Evolutionary conservation across 2,888 invertebrate species (phyloP), one percentile per base, ranked within the genome.

Genomic region (Muschampia plurimacula): DNA sequence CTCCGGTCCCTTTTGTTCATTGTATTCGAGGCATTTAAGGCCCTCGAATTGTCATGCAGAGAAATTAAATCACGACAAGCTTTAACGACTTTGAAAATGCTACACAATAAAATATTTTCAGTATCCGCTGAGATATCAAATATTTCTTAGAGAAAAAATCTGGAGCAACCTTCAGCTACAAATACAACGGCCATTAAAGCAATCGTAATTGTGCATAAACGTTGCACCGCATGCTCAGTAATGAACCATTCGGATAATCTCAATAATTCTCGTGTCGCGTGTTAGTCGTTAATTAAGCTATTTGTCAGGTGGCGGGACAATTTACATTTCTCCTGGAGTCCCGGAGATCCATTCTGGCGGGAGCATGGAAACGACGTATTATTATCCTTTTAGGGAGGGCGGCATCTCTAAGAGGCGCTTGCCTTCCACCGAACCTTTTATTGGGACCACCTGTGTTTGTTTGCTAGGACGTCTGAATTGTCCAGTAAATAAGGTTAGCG

Each of bases 381-480:
- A 93, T 94, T 93, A 91, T 92, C 94, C 94, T 91, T 94, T 93
- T 94, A 94, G 93, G 94, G 93, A 91, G 83, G 87, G 90, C 93
- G 93, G 93, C 92, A 88, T 91, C 90, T 88, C 87, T 88, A 81
- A 86, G 84, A 85, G 87, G 84, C 85, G 84, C 82, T 82, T 85
- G 86, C 87, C 84, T 84, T 86, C 85, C 84, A 84, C 86, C 83
- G 89, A 88, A 90, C 90, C 93, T 91, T 91, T 92, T 92, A 92
- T 92, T 90, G 87, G 89, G 92, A 91, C 92, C 93, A 93, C 93
- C 93, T 91, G 91, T 92, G 93, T 91, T 89, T 87, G 87, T 88
- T 86, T 85, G 83, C 83, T 82, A 81, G 85, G 93, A 94, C 93
- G 89, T 93, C 89, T 93, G 93, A 93, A 94, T 93, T 92, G 93